Evolutionary conservation across 2,797 vertebrate genomes (phyloP), one percentile per base, ranked within the genome.

Genomic region (Etheostoma nigrum): DNA sequence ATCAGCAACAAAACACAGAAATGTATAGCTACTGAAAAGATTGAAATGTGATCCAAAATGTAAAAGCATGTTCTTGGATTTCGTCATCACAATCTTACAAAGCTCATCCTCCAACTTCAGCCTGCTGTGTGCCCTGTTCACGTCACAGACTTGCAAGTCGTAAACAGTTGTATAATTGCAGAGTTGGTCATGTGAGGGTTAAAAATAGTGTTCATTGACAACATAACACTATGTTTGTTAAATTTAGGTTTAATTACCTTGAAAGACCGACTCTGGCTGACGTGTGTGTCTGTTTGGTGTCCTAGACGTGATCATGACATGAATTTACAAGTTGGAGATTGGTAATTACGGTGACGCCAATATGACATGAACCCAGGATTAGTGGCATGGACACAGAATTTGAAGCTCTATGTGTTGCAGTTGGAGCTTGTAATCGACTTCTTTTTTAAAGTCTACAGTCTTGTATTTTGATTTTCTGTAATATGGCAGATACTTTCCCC

Each of bases 121-220:
- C 7, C 27, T 69, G 53, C 18, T 8, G 49, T 44, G 0, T 40
- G 19, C 1, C 8, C 0, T 21, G n/a, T 23, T n/a, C 19, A 19
- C 15, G 0, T 51, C 55, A 40, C 40, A 1, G 3, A 47, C 12
- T 14, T 21, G n/a, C 2, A 4, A 14, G 36, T 53, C 1, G 18
- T 62, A 71, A 30, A 45, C 58, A 6, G 57, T 48, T 15, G 4
- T 33, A 6, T 72, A 55, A 72, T 72, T 55, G 67, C 53, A 64
- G 61, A 61, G 51, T 45, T 53, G 75, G 21, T 53, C 2, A 4
- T 53, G 27, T 23, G 15, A 59, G n/a, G 33, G 51, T 62, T 62
- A 55, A 48, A 70, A 58, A 62, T 45, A 59, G 45, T 14, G 16
- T 19, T 49, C 14, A 44, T 8, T 21, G 44, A 64, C 40, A 15